Conservation (phyloP, 2,888 invertebrate species). For the Sphaeridia pumilis region DNA sequence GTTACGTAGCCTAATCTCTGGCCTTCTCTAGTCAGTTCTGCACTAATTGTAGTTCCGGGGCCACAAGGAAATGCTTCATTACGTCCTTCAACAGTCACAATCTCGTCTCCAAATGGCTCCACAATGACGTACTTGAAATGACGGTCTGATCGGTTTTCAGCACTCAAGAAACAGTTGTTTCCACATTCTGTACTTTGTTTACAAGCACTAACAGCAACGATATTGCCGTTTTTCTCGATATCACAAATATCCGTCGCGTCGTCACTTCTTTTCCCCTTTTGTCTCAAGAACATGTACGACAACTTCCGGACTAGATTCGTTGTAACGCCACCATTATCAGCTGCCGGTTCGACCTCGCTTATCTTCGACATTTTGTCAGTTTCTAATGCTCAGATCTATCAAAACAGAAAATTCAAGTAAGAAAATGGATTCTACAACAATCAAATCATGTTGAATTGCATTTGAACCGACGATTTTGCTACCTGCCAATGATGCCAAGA, state of each 20-base stretch:
- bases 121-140: slow-evolving; percentile 14
- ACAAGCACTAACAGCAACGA: slow-evolving; percentile 12
- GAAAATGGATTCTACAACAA: too few species aligned
- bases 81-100: slow-evolving; percentile 10
- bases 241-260: slow-evolving; percentile 14
- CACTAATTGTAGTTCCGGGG: background rate
- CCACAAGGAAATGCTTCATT: slow-evolving; percentile 2
- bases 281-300: slow-evolving; percentile 8
- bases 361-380: too few species aligned
- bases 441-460: too few species aligned
- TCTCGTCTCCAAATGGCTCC: slow-evolving; percentile 15
- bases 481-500: too few species aligned
- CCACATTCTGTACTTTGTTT: slow-evolving; percentile 12
- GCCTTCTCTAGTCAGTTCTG: slow-evolving; percentile 3
- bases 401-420: too few species aligned
- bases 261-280: slow-evolving; percentile 8
- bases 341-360: background rate
- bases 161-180: slow-evolving; percentile 6
- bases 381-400: too few species aligned
- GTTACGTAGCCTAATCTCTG: background rate
- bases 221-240: slow-evolving; percentile 6
- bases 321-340: background rate
- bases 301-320: background rate
- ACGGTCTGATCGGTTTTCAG: slow-evolving; percentile 1
- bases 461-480: too few species aligned